Base-by-base conservation (phyloP, 2,797 vertebrate species). In the Orientallactaga sibirica region DNA sequence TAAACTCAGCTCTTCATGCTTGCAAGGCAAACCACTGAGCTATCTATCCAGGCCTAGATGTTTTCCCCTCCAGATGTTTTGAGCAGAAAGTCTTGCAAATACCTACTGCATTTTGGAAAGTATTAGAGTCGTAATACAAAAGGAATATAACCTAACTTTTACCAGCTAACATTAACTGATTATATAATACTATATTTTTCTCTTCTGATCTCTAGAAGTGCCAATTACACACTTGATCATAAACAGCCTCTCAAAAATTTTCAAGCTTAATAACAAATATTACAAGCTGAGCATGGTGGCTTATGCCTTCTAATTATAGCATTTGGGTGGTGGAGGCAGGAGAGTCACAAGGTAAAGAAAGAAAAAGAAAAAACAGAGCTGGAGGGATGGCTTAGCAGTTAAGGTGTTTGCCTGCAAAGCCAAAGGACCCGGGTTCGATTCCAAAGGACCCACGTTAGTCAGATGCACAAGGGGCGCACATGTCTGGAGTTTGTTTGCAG, bases 231-330 rank as follows among this genome's bases (percentile, higher is more conserved):
- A 91, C 74, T 25, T 22, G 79, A 93, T 86, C 93, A 73, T 58
- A 92, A 94, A 90, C 18, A 85, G 43, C 74, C 27, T 76, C 67
- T 86, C 43, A 94, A 94, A 92, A 95, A 74, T 86, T 61, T 79
- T 76, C 61, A 96, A 86, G 43, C 33, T 91, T 88, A 70, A 92
- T 94, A 96, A 67, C 29, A 41, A 93, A 66, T 48, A 88, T 48
- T 82, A 16, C 41, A 86, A 48, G 41, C 41, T 64, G 37, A 33
- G 18, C 19, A 48, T 5, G 73, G 22, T 75, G 15, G n/a, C 27
- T 61, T 48, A 64, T 74, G 12, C 29, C 18, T 58, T 48, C 14
- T 16, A 22, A 43, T 61, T 58, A 33, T 58, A 62, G 25, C 33
- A 75, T 18, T 58, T 58, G 55, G 55, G 55, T 14, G 55, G 4